These are phyloP conservation scores for Montipora efflorescens DNA, from an alignment of 64 coral and sea anemone species.

Conservation along the genomic window DNA sequence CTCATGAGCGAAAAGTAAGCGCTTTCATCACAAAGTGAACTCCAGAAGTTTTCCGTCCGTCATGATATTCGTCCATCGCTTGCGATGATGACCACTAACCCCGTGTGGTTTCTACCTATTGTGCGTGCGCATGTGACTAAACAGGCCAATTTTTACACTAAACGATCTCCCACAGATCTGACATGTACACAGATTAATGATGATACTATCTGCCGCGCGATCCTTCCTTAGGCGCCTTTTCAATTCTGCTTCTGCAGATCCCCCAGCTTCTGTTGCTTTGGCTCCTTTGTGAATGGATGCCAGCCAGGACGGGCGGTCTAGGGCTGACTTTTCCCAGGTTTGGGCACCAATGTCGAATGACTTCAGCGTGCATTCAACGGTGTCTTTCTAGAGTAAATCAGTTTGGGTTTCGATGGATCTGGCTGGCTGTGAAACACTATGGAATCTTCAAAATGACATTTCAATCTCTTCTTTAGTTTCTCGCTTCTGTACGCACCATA, in stretches of 20 bases:
- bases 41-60: no score
- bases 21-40: no score
- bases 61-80: no score
- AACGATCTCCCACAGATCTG: constrained; percentile 1
- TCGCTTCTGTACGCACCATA: constrained; percentile 14
- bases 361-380: constrained; percentile 20
- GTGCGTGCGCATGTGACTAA: constrained; percentile 28
- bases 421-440: no score
- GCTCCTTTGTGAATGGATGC: constrained; percentile 23
- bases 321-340: constrained; percentile 28
- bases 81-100: constrained; percentile 17
- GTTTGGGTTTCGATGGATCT: no score
- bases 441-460: constrained; percentile 9
- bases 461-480: constrained; percentile 7
- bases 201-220: neutral
- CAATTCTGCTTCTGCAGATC: neutral
- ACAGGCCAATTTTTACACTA: neutral
- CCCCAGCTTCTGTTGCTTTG: neutral
- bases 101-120: constrained; percentile 16
- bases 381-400: constrained; percentile 11
- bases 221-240: constrained; percentile 17
- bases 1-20: no score
- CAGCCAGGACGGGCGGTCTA: constrained; percentile 2
- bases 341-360: neutral
- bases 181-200: neutral